phyloP scores from a whole-genome alignment of 1,140 invertebrate species.

The Zaprionus capensis region DNA sequence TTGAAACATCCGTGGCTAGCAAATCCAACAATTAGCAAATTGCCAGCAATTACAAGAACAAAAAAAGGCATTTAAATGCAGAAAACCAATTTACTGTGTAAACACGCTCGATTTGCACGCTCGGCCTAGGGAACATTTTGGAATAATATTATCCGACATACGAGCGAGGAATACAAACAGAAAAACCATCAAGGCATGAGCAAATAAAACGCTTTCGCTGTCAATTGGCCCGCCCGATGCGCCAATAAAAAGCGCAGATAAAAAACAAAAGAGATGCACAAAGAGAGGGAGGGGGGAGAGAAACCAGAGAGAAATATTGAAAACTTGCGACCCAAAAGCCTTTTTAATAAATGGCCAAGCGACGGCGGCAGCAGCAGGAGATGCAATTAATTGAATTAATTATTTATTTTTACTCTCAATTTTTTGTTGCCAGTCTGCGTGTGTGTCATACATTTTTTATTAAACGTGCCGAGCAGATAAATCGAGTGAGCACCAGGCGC shows the following conservation, averaged over 20 bases:
- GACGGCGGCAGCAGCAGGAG: constrained; percentile 9
- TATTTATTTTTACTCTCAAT: constrained; percentile 39
- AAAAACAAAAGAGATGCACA: not conserved
- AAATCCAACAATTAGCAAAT: constrained; percentile 67
- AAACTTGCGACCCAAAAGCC: constrained; percentile 30
- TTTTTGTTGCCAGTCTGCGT: constrained; percentile 32
- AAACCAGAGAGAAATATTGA: constrained; percentile 6
- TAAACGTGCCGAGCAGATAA: constrained; percentile 26
- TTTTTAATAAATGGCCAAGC: constrained; percentile 48
- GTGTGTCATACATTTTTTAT: constrained; percentile 15
- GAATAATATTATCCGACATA: constrained; percentile 29
- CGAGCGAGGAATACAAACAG: constrained; percentile 6
- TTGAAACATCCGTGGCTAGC: not conserved
- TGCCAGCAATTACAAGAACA: constrained; percentile 23
- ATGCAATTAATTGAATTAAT: constrained; percentile 69
- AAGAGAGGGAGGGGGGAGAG: not conserved
- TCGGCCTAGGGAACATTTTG: constrained; percentile 28
- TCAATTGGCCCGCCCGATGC: constrained; percentile 2
- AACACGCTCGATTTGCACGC: constrained; percentile 41
- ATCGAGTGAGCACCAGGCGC: constrained; percentile 5
- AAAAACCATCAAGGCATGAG: not conserved
- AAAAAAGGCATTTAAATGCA: constrained; percentile 25
- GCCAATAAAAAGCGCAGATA: constrained; percentile 32
- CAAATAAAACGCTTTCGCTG: constrained; percentile 16
- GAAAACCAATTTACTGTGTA: constrained; percentile 46